Percentiles rank a stretch among this genome's conserved stretches.
These are phyloP conservation scores for Pipa parva DNA, from an alignment of 2,113 vertebrate species.

Conservation along the genomic window DNA sequence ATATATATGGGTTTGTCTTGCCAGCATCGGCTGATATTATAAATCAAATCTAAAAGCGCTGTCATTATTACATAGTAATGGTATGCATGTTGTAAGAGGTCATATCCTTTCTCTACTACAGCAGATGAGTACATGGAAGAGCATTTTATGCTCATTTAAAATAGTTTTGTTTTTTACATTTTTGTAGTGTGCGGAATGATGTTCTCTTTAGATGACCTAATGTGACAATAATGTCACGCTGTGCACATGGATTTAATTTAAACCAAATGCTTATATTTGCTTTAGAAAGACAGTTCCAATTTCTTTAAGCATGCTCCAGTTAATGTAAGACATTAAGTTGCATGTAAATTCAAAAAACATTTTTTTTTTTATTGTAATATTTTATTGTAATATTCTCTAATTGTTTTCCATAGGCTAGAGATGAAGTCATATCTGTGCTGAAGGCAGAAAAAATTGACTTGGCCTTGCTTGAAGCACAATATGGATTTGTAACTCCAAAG, in stretches of 20 bases:
- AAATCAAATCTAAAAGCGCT: conserved; percentile 46
- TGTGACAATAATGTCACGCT: conserved; percentile 9
- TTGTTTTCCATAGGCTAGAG: conserved; percentile 78
- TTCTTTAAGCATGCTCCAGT: background rate
- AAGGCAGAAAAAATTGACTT: conserved; percentile 93
- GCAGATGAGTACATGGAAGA: conserved; percentile 7
- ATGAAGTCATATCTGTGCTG: conserved; percentile 93
- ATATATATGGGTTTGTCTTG: conserved; percentile 24
- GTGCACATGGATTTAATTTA: background rate
- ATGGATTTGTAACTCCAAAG: conserved; percentile 88
- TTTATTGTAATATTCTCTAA: background rate
- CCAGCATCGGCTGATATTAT: conserved; percentile 44
- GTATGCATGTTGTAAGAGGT: conserved; percentile 43
- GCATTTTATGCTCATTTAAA: conserved; percentile 24
- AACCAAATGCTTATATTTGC: background rate
- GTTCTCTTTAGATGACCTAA: conserved; percentile 12
- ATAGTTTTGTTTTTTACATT: conserved; percentile 19
- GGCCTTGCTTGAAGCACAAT: conserved; percentile 88
- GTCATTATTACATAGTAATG: conserved; percentile 45
- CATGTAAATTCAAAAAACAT: background rate
- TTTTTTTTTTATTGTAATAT: background rate
- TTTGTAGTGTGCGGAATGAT: conserved; percentile 23
- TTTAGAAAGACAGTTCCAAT: background rate
- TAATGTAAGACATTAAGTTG: background rate
- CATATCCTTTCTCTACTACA: conserved; percentile 32